These are phyloP conservation scores for Balanococcus diminutus DNA, from an alignment of 2,888 invertebrate genomes.

Conservation along the genomic window DNA sequence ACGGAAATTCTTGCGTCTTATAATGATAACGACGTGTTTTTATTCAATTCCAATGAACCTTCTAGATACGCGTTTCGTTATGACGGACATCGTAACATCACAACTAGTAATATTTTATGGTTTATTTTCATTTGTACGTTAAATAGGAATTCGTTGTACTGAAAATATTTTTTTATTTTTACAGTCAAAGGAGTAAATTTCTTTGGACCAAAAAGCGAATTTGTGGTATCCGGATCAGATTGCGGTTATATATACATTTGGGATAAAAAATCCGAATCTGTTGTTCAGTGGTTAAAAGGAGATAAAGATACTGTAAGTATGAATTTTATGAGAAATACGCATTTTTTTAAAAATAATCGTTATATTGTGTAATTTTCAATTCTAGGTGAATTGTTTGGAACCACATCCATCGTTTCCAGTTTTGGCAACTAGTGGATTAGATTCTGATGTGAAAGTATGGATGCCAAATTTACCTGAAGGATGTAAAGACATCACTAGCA, in stretches of 20 bases:
- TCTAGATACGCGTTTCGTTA: slow-evolving; percentile 65
- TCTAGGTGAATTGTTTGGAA: slow-evolving; percentile 86
- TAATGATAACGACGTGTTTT: slow-evolving; percentile 90
- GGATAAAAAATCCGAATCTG: slow-evolving; percentile 85
- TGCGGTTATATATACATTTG: slow-evolving; percentile 86
- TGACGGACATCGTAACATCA: slow-evolving; percentile 73
- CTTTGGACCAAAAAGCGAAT: slow-evolving; percentile 90
- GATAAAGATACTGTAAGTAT: slow-evolving; percentile 83
- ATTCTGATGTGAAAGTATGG: slow-evolving; percentile 93
- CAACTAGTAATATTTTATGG: slow-evolving; percentile 65
- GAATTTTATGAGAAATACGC: slow-evolving; percentile 18
- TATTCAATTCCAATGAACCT: slow-evolving; percentile 72
- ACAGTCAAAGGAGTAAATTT: slow-evolving; percentile 89
- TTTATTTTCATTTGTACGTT: background rate
- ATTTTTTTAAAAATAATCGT: background rate
- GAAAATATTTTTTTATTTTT: slow-evolving; percentile 57
- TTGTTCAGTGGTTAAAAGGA: slow-evolving; percentile 86
- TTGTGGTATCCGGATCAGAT: slow-evolving; percentile 90
- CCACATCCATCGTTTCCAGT: slow-evolving; percentile 87
- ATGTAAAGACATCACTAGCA: background rate
- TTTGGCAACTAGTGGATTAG: slow-evolving; percentile 89
- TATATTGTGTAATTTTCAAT: slow-evolving; percentile 30
- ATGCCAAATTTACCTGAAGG: slow-evolving; percentile 69
- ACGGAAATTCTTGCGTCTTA: slow-evolving; percentile 91
- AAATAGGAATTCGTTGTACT: background rate